Conservation (phyloP, 2,797 vertebrate species). For the Holocentrus rufus region DNA sequence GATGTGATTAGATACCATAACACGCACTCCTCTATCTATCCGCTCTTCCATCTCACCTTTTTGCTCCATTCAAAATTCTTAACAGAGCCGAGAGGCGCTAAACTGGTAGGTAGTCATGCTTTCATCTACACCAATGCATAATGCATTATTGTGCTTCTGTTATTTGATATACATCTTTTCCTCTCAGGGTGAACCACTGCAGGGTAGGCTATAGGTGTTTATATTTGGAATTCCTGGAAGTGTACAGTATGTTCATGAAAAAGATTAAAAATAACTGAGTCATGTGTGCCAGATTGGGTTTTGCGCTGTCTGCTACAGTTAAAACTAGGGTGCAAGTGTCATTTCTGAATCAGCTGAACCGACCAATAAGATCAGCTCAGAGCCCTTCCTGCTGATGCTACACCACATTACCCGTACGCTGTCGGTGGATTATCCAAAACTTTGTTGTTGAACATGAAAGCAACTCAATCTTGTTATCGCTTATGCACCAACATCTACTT, state of each 20-base stretch:
- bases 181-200: constrained; percentile 17
- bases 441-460: constrained; percentile 75
- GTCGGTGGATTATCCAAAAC: constrained; percentile 75
- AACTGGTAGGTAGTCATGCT: not conserved
- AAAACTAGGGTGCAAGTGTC: constrained; percentile 21
- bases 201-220: not conserved
- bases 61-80: not conserved
- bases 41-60: not conserved
- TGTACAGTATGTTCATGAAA: constrained; percentile 32
- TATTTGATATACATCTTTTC: not conserved
- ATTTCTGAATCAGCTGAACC: constrained; percentile 35
- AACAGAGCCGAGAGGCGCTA: not conserved
- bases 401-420: constrained; percentile 42
- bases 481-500: constrained; percentile 70
- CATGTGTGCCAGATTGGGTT: constrained; percentile 34
- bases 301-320: constrained; percentile 34
- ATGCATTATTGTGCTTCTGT: not conserved
- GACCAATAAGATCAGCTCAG: constrained; percentile 33
- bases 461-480: constrained; percentile 77
- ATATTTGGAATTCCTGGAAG: constrained; percentile 36
- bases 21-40: not conserved
- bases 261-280: constrained; percentile 53
- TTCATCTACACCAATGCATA: not conserved
- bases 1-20: too few species aligned
- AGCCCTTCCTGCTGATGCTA: constrained; percentile 42